Evolutionary conservation across 2,113 vertebrate species (phyloP).

Genomic region (Antechinus flavipes): DNA sequence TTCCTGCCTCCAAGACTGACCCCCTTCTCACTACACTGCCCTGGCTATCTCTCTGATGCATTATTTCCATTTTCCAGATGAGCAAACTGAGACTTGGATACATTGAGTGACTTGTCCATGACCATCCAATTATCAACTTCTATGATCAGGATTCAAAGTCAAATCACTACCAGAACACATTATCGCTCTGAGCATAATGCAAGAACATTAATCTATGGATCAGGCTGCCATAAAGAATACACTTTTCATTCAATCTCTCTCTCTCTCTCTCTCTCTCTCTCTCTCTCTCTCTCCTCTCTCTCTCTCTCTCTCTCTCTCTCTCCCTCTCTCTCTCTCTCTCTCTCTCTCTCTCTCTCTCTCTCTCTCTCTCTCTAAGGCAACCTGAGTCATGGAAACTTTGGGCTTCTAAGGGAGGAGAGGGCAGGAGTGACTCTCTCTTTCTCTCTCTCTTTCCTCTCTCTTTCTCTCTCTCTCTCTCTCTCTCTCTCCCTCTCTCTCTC

Average conservation of each 20-base stretch:
- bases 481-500: too few relatives aligned
- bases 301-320: too few relatives aligned
- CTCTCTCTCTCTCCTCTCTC: too few relatives aligned
- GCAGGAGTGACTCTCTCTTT: too few relatives aligned
- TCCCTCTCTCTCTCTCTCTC: too few relatives aligned
- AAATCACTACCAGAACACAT: neutral
- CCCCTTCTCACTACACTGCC: neutral
- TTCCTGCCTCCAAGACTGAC: neutral
- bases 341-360: too few relatives aligned
- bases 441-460: too few relatives aligned
- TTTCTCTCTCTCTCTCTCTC: too few relatives aligned
- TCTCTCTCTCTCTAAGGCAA: too few relatives aligned
- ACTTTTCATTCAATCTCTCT: neutral
- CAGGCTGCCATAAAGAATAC: neutral
- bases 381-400: too few relatives aligned
- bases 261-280: too few relatives aligned
- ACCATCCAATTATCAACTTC: neutral
- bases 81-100: neutral
- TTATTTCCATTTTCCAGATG: neutral
- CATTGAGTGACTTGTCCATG: neutral
- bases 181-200: neutral
- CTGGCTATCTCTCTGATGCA: neutral
- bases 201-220: neutral
- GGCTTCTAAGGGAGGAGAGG: too few relatives aligned
- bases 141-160: neutral